These are phyloP conservation scores for Saccopteryx bilineata DNA, from an alignment of 2,113 vertebrate species.

Conservation along the genomic window DNA sequence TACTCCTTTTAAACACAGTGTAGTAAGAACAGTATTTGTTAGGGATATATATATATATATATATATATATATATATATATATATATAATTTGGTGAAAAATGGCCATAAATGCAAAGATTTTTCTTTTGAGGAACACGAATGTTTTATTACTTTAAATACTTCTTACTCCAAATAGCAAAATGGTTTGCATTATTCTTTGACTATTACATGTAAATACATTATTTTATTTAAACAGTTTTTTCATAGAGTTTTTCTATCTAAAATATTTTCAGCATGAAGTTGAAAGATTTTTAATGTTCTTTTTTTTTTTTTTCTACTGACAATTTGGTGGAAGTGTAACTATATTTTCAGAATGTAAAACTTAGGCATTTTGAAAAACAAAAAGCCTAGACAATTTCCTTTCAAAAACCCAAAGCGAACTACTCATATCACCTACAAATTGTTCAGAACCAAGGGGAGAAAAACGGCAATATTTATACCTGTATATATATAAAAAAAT, in stretches of 20 bases:
- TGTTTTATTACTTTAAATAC: constrained; percentile 69
- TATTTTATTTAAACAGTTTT: constrained; percentile 60
- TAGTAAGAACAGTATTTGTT: constrained; percentile 69
- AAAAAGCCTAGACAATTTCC: background rate
- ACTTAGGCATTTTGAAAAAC: background rate
- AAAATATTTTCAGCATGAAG: constrained; percentile 3
- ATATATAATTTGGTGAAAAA: constrained; percentile 57
- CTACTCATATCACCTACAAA: background rate
- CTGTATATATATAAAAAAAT: constrained; percentile 24
- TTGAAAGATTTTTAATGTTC: constrained; percentile 50
- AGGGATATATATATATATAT: background rate
- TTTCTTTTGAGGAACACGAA: constrained; percentile 70
- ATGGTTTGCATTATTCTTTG: constrained; percentile 55
- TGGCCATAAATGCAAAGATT: constrained; percentile 61
- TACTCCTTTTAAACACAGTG: constrained; percentile 74
- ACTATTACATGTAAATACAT: constrained; percentile 32
- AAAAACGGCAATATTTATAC: background rate
- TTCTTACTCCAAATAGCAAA: constrained; percentile 44
- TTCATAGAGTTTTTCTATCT: constrained; percentile 10
- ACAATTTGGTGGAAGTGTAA: background rate
- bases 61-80: too few species aligned
- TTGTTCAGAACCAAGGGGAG: background rate
- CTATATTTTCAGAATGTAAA: constrained; percentile 1
- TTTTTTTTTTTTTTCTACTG: background rate
- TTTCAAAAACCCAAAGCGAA: background rate